Conservation (phyloP, 2,888 invertebrate species). For the Hyles lineata region DNA sequence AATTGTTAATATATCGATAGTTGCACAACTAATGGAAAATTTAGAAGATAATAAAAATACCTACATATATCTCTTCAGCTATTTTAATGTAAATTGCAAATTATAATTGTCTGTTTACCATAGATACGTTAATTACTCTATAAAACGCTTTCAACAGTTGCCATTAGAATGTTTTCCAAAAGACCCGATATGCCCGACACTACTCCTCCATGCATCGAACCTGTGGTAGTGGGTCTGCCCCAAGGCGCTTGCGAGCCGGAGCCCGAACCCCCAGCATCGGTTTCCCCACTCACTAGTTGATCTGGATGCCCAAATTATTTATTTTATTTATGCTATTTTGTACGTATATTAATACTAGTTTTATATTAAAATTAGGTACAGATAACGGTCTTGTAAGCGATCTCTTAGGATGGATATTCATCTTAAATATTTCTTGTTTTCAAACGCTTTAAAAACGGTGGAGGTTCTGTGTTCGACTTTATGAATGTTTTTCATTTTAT, state of each 20-base stretch:
- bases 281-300: constrained; percentile 80
- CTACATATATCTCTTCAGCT: no score
- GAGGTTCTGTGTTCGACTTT: no score
- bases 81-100: no score
- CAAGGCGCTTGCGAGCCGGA: constrained; percentile 71
- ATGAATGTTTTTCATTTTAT: no score
- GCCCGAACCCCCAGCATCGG: constrained; percentile 64
- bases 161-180: constrained; percentile 18
- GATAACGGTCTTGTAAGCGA: no score
- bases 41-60: no score
- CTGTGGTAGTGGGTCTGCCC: constrained; percentile 75
- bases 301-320: constrained; percentile 65
- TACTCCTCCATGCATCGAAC: constrained; percentile 71
- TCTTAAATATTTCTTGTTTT: no score
- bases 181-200: background rate
- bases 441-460: no score
- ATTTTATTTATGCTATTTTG: background rate
- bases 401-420: no score
- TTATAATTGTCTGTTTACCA: no score
- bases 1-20: background rate
- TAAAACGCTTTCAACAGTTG: constrained; percentile 10
- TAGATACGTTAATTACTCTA: no score
- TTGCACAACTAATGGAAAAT: background rate
- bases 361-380: no score
- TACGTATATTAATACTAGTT: background rate